Base-by-base conservation (phyloP, 2,797 vertebrate species). In the Trachurus trachurus region DNA sequence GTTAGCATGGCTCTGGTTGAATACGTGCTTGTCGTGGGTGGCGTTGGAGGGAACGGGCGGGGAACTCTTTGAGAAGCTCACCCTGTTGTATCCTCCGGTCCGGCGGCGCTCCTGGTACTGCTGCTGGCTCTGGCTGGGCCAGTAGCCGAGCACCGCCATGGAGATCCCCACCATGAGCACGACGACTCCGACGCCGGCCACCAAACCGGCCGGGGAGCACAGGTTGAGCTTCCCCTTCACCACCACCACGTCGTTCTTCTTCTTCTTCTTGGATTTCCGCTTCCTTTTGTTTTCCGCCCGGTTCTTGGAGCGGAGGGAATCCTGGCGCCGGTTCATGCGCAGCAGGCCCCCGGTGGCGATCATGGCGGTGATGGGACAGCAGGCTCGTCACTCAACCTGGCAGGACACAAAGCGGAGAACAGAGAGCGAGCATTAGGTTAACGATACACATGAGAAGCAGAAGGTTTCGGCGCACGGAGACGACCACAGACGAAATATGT, bases 291-390 rank as follows among this genome's bases (percentile, higher is more conserved):
- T 96, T 71, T 96, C 96, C 1, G 95, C 94, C 34, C 97, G 96
- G 88, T 95, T 96, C 49, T 96, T 96, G 19, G 97, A 95, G 64
- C 96, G 95, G 50, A 97, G 95, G 0, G 98, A 98, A 80, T 99
- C 98, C 92, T 99, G 98, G 87, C 98, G 98, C 88, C 98, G 92
- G 89, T 98, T 98, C 94, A 99, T 99, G 92, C 98, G 97, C 94
- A 99, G 95, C 78, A 99, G 96, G 88, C 98, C 98, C 56, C 98
- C 98, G 22, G 98, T 99, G 87, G 98, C 98, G 13, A 99, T 99
- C 98, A 99, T 99, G 94, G 92, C 90, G 88, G 78, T 61, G 73
- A 73, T 77, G 83, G 89, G 92, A 86, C 76, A 68, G 87, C 73
- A 66, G 85, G 81, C 79, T 92, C 66, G 89, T 95, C 92, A 94